These are phyloP conservation scores for Brachionus rotundiformis DNA, from an alignment of 1,140 invertebrate genomes.

Conservation along the genomic window DNA sequence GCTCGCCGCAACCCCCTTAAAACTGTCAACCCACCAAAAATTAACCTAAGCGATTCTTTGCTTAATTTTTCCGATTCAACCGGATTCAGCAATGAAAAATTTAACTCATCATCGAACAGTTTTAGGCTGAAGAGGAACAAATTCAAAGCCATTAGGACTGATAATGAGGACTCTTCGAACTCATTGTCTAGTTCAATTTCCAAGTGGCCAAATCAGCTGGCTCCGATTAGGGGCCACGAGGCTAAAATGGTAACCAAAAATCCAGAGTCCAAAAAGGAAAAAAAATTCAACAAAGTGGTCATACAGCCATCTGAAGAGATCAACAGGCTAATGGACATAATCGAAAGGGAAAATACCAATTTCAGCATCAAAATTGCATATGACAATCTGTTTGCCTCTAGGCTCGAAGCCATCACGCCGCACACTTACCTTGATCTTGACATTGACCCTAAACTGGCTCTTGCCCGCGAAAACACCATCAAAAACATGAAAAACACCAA, in stretches of 20 bases:
- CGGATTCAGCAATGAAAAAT: conserved; percentile 24
- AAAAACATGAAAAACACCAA: not conserved
- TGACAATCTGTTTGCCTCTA: not conserved
- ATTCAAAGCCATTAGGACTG: not conserved
- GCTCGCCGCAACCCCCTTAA: not conserved
- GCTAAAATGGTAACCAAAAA: not conserved
- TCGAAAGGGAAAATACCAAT: conserved; percentile 27
- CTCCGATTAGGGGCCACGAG: not conserved
- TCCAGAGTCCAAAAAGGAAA: not conserved
- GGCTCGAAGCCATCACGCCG: not conserved
- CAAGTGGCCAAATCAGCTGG: conserved; percentile 30
- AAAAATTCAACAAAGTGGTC: not conserved
- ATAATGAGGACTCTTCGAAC: not conserved
- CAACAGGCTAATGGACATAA: conserved; percentile 8
- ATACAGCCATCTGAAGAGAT: not conserved
- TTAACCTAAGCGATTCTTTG: not conserved
- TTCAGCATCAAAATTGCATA: conserved; percentile 38
- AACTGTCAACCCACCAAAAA: not conserved
- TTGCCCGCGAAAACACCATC: conserved; percentile 14
- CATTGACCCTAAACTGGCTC: not conserved
- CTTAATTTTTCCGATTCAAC: not conserved
- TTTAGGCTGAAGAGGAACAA: not conserved
- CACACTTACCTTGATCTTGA: conserved; percentile 38
- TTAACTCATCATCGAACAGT: not conserved
- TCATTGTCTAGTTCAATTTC: not conserved